Evolutionary conservation across 2,888 invertebrate genomes (phyloP), one percentile per base, ranked within the genome.

Genomic region (Acrocyrtus sp.): DNA sequence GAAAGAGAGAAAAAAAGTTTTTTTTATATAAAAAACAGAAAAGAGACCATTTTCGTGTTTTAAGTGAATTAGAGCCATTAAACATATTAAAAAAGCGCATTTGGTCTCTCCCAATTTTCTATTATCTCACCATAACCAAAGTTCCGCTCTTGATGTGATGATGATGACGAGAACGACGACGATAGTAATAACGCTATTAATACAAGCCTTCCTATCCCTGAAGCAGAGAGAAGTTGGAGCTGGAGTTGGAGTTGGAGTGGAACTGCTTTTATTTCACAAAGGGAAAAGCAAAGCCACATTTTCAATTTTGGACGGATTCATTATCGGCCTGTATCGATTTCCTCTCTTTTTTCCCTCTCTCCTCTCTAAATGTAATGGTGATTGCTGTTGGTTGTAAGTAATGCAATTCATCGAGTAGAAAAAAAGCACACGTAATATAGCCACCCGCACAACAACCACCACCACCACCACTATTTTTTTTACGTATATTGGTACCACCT

Each of bases 71-170:
- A 69, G 69, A 69, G 56, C 69, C 69, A 69, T 69, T 69, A 69
- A 69, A 69, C 69, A 69, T 69, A 69, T 69, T 69, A 69, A 69
- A 69, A 69, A 69, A 62, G 62, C 69, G 62, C 69, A 69, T 69
- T 69, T 69, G 69, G 69, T 69, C 69, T 69, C 69, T 69, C 69
- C 69, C 69, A 69, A 69, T 69, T 69, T 67, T 69, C 69, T 69
- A 69, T 69, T 69, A 69, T 69, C 69, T 67, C 58, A 34, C 69
- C 48, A 69, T 69, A 62, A 69, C 69, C 69, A 69, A 62, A 69
- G 69, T 69, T 69, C 62, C 69, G 69, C 69, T 62, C 41, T 54
- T 69, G 62, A 62, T 69, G 48, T 45, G 68, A 47, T 62, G 56
- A 56, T 62, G 61, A 50, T 50, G 61, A n/a, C n/a, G n/a, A n/a